Percentiles rank a stretch among this genome's conserved stretches.
phyloP scores from a whole-genome alignment of 2,888 invertebrate species.

The Pachycephus smyrnensis region DNA sequence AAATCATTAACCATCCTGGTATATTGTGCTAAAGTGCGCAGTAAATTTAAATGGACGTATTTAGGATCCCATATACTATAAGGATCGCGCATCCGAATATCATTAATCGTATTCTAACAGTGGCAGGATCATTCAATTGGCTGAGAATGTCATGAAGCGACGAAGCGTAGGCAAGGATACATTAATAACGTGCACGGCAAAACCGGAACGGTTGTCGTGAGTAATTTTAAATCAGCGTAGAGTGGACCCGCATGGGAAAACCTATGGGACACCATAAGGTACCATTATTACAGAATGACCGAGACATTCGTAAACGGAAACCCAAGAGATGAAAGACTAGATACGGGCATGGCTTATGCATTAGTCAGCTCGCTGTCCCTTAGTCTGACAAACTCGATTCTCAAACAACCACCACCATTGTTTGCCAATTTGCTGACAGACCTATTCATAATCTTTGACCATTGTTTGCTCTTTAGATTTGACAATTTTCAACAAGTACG shows the following conservation, averaged over 20 bases:
- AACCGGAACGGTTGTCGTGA: constrained; percentile 9
- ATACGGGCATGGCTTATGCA: constrained; percentile 40
- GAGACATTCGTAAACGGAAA: constrained; percentile 8
- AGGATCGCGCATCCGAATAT: neutral
- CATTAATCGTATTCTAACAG: neutral
- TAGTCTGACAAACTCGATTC: constrained; percentile 30
- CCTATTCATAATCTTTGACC: constrained; percentile 27
- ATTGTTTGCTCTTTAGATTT: constrained; percentile 23
- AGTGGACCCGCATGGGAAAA: constrained; percentile 39
- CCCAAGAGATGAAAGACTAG: constrained; percentile 3
- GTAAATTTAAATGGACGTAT: neutral
- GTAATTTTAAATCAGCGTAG: constrained; percentile 34
- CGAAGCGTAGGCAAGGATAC: neutral
- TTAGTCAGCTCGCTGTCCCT: constrained; percentile 42
- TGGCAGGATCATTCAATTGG: neutral
- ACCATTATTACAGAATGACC: constrained; percentile 35
- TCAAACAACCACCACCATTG: constrained; percentile 35
- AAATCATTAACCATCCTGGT: neutral
- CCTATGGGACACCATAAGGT: constrained; percentile 21
- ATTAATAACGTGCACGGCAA: neutral
- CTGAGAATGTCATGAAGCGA: neutral
- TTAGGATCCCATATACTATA: neutral
- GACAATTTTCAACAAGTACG: constrained; percentile 1
- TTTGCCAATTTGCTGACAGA: constrained; percentile 42
- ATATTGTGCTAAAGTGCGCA: neutral